phyloP scores from a whole-genome alignment of 2,797 vertebrate species.

The Trachops cirrhosus region DNA sequence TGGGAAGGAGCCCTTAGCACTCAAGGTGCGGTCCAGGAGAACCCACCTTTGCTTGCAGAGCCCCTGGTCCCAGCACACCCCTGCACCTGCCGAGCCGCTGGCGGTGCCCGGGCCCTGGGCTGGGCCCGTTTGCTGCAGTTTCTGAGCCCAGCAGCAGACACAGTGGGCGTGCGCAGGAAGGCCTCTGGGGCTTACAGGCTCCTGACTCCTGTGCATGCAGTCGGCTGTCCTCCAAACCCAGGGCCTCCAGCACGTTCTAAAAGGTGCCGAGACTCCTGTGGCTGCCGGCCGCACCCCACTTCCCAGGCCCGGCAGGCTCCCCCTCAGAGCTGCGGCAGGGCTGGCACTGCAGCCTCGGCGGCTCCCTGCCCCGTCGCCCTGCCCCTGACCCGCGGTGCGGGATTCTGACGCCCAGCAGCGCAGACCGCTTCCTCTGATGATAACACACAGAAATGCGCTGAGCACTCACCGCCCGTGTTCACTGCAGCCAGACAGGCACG shows the following conservation, averaged over 20 bases:
- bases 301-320: conserved; percentile 13
- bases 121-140: neutral
- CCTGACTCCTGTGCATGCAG: neutral
- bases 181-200: neutral
- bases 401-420: conserved; percentile 28
- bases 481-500: neutral
- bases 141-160: no score
- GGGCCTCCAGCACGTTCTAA: neutral
- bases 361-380: neutral
- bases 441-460: neutral
- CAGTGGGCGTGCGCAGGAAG: neutral
- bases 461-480: neutral
- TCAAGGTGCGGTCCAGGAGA: neutral
- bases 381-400: neutral
- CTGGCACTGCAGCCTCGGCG: neutral
- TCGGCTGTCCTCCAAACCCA: conserved; percentile 6
- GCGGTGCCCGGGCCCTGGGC: neutral
- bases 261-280: neutral
- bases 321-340: conserved; percentile 47
- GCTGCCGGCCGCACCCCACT: neutral
- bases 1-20: neutral
- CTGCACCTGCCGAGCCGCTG: neutral
- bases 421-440: conserved; percentile 5
- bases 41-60: neutral
- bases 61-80: conserved; percentile 38